A percentile compares a stretch with the other conserved stretches of the same genome.
phyloP scores from a whole-genome alignment of 2,113 vertebrate genomes.

The Xiphophorus maculatus region DNA sequence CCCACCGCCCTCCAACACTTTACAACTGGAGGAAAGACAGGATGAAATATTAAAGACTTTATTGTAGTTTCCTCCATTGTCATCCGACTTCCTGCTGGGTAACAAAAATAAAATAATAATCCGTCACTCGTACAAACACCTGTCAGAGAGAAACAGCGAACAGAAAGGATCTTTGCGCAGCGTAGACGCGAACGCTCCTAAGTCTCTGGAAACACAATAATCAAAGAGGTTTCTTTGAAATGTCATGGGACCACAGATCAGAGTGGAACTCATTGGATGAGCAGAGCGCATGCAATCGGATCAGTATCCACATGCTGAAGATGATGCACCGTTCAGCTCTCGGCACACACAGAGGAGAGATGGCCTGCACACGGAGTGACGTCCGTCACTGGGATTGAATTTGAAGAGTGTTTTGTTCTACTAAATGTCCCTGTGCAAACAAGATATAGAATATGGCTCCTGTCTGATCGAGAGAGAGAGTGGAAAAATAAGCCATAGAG shows the following conservation, averaged over 20 bases:
- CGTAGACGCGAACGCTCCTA: background rate
- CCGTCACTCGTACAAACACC: background rate
- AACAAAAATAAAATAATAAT: too few relatives aligned
- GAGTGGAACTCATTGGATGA: background rate
- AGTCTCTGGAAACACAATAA: background rate
- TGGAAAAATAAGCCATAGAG: too few relatives aligned
- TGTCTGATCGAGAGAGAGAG: background rate
- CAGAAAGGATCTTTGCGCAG: background rate
- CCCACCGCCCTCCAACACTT: too few relatives aligned
- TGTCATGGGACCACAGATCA: too few relatives aligned
- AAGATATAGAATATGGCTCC: constrained; percentile 23
- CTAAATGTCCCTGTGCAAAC: constrained; percentile 43
- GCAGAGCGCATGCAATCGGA: constrained; percentile 2
- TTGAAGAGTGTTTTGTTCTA: constrained; percentile 42
- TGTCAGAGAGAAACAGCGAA: background rate
- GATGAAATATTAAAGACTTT: background rate
- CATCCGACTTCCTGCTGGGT: background rate
- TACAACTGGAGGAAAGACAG: background rate
- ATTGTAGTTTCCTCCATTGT: background rate
- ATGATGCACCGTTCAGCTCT: background rate
- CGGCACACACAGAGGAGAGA: background rate
- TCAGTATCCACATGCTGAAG: background rate
- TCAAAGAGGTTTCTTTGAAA: too few relatives aligned
- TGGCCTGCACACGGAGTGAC: constrained; percentile 3
- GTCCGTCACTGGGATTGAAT: constrained; percentile 53